Evolutionary conservation across 2,888 invertebrate species (phyloP).

Genomic region (Megastigmus dorsalis): DNA sequence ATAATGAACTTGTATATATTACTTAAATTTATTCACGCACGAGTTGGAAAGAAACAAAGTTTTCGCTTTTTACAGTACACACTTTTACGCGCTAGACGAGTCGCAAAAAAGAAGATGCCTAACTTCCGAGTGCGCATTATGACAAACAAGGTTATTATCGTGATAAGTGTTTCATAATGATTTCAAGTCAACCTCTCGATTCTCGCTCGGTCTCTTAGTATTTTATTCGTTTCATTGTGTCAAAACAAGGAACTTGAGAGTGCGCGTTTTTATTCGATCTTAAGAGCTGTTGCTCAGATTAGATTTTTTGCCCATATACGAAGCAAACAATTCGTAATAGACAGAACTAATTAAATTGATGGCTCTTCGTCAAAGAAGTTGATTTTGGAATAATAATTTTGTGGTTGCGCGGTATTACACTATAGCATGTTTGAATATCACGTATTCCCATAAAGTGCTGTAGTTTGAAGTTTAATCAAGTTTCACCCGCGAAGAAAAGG

Average conservation of each 20-base stretch:
- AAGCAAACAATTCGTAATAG: background rate
- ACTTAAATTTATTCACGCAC: too few species aligned
- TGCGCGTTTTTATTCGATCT: background rate
- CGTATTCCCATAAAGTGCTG: too few species aligned
- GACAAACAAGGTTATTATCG: slow-evolving; percentile 39
- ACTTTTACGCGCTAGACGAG: slow-evolving; percentile 21
- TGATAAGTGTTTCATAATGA: slow-evolving; percentile 8
- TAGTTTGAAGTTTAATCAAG: too few species aligned
- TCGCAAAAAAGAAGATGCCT: slow-evolving; percentile 19
- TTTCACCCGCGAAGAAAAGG: slow-evolving; percentile 28
- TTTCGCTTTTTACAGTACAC: slow-evolving; percentile 21
- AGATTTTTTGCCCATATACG: background rate
- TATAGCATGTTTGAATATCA: too few species aligned
- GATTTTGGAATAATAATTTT: too few species aligned
- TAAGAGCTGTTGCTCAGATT: background rate
- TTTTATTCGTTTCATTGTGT: slow-evolving; percentile 13
- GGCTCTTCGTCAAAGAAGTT: too few species aligned
- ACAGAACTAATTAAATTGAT: too few species aligned
- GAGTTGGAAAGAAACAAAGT: too few species aligned
- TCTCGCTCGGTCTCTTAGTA: background rate
- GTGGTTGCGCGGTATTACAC: too few species aligned
- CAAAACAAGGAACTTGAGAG: slow-evolving; percentile 1
- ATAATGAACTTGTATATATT: too few species aligned
- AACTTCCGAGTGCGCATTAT: slow-evolving; percentile 21
- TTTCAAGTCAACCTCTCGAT: slow-evolving; percentile 22